These are phyloP conservation scores for Coryphaenoides rupestris DNA, from an alignment of 2,113 vertebrate genomes.

Conservation along the genomic window DNA sequence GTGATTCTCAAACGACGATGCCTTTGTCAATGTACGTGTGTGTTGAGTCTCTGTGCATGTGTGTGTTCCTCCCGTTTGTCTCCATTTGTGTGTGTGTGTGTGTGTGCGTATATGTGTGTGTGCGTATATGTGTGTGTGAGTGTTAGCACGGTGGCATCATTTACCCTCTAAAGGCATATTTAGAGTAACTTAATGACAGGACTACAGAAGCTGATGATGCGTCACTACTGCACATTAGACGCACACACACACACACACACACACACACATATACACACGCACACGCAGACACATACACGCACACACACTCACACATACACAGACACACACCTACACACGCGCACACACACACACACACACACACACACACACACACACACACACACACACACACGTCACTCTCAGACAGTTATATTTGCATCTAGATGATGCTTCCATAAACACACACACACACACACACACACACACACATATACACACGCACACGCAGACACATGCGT, in stretches of 20 bases:
- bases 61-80: neutral
- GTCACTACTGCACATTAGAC: constrained; percentile 33
- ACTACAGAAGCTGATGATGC: constrained; percentile 46
- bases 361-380: constrained; percentile 21
- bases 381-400: constrained; percentile 15
- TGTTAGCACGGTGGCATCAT: constrained; percentile 40
- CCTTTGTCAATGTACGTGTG: neutral
- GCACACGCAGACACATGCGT: constrained; percentile 19
- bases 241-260: constrained; percentile 12
- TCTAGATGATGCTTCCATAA: no score
- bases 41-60: neutral
- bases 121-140: constrained; percentile 6
- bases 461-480: constrained; percentile 5
- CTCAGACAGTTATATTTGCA: no score
- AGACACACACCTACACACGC: constrained; percentile 21
- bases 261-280: neutral
- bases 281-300: neutral
- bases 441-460: constrained; percentile 12
- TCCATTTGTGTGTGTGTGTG: neutral
- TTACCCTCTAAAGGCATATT: constrained; percentile 36
- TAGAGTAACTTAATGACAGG: constrained; percentile 51
- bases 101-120: neutral
- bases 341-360: constrained; percentile 22
- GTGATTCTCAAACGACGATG: constrained; percentile 15
- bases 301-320: constrained; percentile 19